A percentile compares a stretch with the other conserved stretches of the same genome.
Evolutionary conservation across 2,888 invertebrate species (phyloP).

Genomic region (Tetanocera ferruginea): DNA sequence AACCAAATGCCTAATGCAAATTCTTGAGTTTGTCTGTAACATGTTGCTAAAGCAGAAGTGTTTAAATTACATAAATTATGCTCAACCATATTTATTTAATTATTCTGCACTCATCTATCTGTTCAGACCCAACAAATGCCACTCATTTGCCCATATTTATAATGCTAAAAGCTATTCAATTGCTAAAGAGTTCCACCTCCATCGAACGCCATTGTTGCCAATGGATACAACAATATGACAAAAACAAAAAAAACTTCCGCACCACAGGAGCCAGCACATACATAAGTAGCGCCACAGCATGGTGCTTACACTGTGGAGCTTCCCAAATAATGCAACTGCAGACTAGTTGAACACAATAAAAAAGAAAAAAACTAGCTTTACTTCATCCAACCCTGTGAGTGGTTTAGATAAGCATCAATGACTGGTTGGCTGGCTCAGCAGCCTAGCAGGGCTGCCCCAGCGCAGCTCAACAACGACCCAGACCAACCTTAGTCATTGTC

Average conservation of each 20-base stretch:
- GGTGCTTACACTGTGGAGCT: conserved; percentile 49
- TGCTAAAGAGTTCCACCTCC: neutral
- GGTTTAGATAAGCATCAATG: conserved; percentile 29
- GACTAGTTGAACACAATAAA: neutral
- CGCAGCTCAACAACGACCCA: neutral
- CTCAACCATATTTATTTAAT: too few relatives aligned
- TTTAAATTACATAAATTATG: too few relatives aligned
- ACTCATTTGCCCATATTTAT: too few relatives aligned
- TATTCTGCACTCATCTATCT: too few relatives aligned
- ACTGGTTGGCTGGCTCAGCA: neutral
- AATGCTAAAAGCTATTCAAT: neutral
- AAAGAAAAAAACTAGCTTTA: neutral
- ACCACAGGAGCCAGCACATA: conserved; percentile 24
- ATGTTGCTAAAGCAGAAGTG: too few relatives aligned
- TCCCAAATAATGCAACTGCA: neutral
- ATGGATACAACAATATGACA: neutral
- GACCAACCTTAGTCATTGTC: conserved; percentile 28
- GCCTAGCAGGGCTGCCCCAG: neutral
- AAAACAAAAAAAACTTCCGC: neutral
- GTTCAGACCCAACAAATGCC: too few relatives aligned
- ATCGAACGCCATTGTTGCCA: neutral
- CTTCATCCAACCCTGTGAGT: conserved; percentile 21
- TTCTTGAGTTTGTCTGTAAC: too few relatives aligned
- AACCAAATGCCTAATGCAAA: too few relatives aligned
- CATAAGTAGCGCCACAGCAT: conserved; percentile 64